Conservation (phyloP, 2,797 vertebrate species). For the Enteromius radiatus region DNA sequence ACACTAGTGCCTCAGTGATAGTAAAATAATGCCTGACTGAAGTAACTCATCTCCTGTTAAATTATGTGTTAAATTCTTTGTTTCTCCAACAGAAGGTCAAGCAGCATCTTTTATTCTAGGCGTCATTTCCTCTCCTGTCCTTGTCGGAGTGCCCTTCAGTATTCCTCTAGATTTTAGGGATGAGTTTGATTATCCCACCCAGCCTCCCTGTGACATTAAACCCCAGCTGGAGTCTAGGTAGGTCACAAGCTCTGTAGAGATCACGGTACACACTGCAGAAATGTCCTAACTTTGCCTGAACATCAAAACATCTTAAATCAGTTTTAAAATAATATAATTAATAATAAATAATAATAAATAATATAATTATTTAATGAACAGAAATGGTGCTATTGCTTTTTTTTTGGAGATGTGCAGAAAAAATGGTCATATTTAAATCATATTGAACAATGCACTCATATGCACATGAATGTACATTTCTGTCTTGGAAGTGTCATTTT, state of each 20-base stretch:
- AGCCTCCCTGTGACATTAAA: slow-evolving; percentile 68
- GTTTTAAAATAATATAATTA: too few relatives aligned
- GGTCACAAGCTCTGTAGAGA: slow-evolving; percentile 24
- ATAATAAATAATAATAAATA: too few relatives aligned
- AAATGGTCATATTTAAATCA: too few relatives aligned
- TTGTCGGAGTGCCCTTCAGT: slow-evolving; percentile 83
- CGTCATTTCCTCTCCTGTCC: slow-evolving; percentile 72
- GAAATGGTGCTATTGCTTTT: not conserved
- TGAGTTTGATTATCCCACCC: slow-evolving; percentile 79
- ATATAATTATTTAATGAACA: too few relatives aligned
- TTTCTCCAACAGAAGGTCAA: slow-evolving; percentile 77
- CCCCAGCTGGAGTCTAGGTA: slow-evolving; percentile 88
- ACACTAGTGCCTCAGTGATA: not conserved
- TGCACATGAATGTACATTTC: too few relatives aligned
- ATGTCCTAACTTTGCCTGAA: not conserved
- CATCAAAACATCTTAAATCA: too few relatives aligned
- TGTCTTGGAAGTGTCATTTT: not conserved
- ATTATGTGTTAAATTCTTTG: not conserved
- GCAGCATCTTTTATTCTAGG: slow-evolving; percentile 80
- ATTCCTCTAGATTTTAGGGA: slow-evolving; percentile 86
- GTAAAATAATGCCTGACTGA: not conserved
- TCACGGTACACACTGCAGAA: not conserved
- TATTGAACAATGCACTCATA: too few relatives aligned
- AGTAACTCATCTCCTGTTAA: not conserved
- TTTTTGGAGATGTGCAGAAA: not conserved